Conservation (phyloP, 2,113 vertebrate species). For the Ibidorhyncha struthersii region DNA sequence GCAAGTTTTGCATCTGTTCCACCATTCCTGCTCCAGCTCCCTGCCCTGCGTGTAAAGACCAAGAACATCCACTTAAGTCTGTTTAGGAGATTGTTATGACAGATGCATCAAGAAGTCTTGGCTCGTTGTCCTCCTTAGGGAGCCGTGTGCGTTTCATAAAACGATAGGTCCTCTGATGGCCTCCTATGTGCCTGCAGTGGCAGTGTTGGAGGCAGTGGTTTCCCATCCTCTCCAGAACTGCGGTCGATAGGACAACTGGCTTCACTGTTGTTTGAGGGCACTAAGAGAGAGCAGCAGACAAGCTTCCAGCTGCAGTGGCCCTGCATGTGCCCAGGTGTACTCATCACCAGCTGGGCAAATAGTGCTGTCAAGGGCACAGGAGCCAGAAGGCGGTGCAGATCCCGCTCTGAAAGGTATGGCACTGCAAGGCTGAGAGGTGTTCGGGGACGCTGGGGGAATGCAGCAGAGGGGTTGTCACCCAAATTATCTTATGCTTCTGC, state of each 20-base stretch:
- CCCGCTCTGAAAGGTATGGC: not conserved
- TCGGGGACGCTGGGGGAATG: accelerated
- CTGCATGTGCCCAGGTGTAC: not conserved
- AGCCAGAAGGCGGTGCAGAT: not conserved
- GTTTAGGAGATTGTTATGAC: not conserved
- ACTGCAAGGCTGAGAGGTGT: not conserved
- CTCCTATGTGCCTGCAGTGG: not conserved
- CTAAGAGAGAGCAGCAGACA: not conserved
- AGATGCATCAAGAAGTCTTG: accelerated
- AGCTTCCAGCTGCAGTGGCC: not conserved
- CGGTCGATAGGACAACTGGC: not conserved
- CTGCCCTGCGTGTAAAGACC: not conserved
- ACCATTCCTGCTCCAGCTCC: not conserved
- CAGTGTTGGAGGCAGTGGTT: not conserved
- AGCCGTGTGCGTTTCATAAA: not conserved
- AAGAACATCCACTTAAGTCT: not conserved
- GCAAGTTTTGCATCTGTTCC: not conserved
- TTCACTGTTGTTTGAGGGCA: not conserved
- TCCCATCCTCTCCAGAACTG: not conserved
- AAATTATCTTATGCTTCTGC: not conserved
- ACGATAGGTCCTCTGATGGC: not conserved
- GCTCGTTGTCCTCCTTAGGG: not conserved
- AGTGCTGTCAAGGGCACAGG: not conserved
- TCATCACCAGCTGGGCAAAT: not conserved
- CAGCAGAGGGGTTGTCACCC: not conserved